Percentiles rank a stretch among this genome's conserved stretches.
These are phyloP conservation scores for Neolamprologus devosi DNA, from an alignment of 2,113 vertebrate species.

Conservation along the genomic window DNA sequence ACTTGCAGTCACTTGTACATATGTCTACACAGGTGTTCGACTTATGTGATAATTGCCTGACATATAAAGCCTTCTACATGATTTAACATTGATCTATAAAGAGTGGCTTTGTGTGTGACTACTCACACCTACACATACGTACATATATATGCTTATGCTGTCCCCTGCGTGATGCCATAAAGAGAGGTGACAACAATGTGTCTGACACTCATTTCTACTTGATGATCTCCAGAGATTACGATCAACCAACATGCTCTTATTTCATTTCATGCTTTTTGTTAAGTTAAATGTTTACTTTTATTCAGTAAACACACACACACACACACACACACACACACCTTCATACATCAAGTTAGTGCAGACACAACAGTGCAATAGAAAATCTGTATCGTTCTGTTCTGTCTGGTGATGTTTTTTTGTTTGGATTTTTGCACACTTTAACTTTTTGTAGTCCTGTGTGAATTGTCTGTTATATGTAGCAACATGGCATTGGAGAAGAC, in stretches of 20 bases:
- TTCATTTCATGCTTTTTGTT: background rate
- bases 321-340: background rate
- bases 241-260: background rate
- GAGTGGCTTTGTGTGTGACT: background rate
- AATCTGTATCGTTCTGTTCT: background rate
- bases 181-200: slow-evolving; percentile 36
- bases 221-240: background rate
- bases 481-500: background rate
- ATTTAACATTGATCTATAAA: slow-evolving; percentile 32
- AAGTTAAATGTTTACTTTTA: background rate
- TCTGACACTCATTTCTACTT: slow-evolving; percentile 32
- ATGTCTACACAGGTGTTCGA: background rate
- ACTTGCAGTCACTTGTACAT: background rate
- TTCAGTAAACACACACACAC: background rate
- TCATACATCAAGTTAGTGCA: background rate
- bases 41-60: slow-evolving; percentile 45
- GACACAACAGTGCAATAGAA: background rate
- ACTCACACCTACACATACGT: background rate
- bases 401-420: background rate
- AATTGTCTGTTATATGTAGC: background rate
- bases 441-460: background rate
- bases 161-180: background rate
- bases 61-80: background rate
- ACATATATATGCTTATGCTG: background rate
- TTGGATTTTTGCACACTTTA: background rate